phyloP scores from a whole-genome alignment of 2,888 invertebrate genomes.

The Amblyjoppa proteus region DNA sequence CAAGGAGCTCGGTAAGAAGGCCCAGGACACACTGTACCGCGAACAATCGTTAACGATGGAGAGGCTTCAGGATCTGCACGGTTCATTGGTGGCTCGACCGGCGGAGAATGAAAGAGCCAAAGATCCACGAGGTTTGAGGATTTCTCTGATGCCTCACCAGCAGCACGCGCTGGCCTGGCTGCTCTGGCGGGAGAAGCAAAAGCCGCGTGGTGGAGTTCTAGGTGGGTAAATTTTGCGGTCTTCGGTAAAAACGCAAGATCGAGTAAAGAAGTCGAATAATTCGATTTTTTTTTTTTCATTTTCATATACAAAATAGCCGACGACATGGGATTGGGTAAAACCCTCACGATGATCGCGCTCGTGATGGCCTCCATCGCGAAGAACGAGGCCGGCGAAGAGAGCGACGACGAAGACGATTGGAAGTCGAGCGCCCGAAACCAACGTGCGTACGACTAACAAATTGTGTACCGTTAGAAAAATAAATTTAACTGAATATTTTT shows the following conservation, averaged over 20 bases:
- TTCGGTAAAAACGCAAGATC: not conserved
- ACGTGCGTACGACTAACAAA: conserved; percentile 37
- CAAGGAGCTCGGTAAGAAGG: conserved; percentile 81
- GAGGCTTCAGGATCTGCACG: conserved; percentile 90
- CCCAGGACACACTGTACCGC: conserved; percentile 89
- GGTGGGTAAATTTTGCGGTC: conserved; percentile 85
- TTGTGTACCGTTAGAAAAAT: not conserved
- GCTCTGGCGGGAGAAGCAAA: conserved; percentile 94
- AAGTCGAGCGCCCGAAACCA: conserved; percentile 72
- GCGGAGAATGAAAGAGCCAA: conserved; percentile 86
- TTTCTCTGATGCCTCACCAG: conserved; percentile 93
- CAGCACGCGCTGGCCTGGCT: conserved; percentile 95
- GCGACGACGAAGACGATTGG: conserved; percentile 78
- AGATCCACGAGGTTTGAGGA: conserved; percentile 88
- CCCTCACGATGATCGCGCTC: conserved; percentile 93
- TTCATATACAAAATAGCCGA: conserved; percentile 86
- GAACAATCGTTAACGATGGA: conserved; percentile 91
- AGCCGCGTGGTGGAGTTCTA: conserved; percentile 94
- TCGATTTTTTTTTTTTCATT: conserved; percentile 7
- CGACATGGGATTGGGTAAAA: conserved; percentile 94
- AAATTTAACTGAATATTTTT: not conserved
- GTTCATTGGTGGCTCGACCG: conserved; percentile 90
- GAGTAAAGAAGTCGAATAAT: not conserved
- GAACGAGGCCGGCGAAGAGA: conserved; percentile 77
- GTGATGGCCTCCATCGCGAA: conserved; percentile 84